Base-by-base conservation (phyloP, 2,113 vertebrate genomes). In the Hippocampus abdominalis region DNA sequence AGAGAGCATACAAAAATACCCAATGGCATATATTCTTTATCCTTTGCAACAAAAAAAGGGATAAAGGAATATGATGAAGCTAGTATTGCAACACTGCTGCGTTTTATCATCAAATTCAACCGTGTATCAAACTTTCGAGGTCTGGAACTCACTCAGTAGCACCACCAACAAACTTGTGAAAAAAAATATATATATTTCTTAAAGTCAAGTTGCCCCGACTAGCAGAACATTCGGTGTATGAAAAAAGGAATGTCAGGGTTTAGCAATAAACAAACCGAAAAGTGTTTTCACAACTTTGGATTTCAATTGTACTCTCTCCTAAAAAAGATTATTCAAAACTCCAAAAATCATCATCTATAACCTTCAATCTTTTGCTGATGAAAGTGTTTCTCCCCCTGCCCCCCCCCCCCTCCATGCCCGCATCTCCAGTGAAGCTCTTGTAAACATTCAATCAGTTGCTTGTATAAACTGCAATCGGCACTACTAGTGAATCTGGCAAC, bases 401-500 rank as follows among this genome's bases (percentile, higher is more conserved):
- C 46, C 15, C 44, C 15, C 15, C 15, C 3, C 8, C 1, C 49
- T 1, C 9, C 21, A 54, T 54, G 12, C 27, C 13, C 8, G 25
- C 12, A 16, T 59, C 56, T 59, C 56, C 56, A 29, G 56, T 18
- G 57, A 21, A 54, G n/a, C 21, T n/a, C 51, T 29, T 29, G 57
- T 60, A 29, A 60, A 60, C 27, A 60, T 29, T 60, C 27, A 16
- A 27, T 59, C 12, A 16, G 56, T 29, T 15, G 56, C 56, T 8
- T 32, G 57, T 27, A 13, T 60, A 32, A 18, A 60, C 6, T 23
- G 40, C 66, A 11, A 20, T 64, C 51, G 46, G 64, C 27, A 70
- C 40, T 64, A 18, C 57, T 66, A 18, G 16, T 60, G 48, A 75
- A 76, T 80, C 71, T 66, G 6, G 56, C 42, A 76, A 62, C 42